Conservation (phyloP, 2,113 vertebrate genomes). For the Sciurus niger region DNA sequence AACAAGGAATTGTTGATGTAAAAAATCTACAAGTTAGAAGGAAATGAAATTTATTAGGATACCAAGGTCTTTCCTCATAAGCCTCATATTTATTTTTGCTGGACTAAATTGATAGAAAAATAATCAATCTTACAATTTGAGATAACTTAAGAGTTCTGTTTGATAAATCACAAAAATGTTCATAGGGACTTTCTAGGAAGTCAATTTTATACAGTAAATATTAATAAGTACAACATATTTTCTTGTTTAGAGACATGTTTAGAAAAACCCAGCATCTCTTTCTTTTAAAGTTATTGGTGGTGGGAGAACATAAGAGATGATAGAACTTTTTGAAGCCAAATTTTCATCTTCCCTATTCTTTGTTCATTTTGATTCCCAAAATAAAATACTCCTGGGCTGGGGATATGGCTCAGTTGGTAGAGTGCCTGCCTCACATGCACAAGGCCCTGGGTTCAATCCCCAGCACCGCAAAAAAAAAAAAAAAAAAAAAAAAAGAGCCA, state of each 20-base stretch:
- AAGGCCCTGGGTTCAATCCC: no score
- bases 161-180: slow-evolving; percentile 46
- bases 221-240: neutral
- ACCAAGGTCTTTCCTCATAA: neutral
- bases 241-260: neutral
- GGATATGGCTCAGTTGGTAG: no score
- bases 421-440: no score
- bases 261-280: neutral
- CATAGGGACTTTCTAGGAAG: slow-evolving; percentile 11
- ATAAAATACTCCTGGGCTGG: slow-evolving; percentile 49
- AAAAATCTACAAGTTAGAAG: slow-evolving; percentile 16
- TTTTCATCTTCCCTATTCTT: slow-evolving; percentile 11
- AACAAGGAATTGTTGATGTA: slow-evolving; percentile 38
- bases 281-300: neutral
- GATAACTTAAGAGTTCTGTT: slow-evolving; percentile 35
- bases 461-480: no score
- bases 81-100: slow-evolving; percentile 14
- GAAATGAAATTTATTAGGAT: slow-evolving; percentile 5
- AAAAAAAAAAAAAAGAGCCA: no score
- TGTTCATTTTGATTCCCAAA: slow-evolving; percentile 49
- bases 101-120: slow-evolving; percentile 43
- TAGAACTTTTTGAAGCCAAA: neutral
- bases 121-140: neutral
- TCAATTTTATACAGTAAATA: neutral
- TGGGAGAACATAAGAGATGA: neutral